Conservation (phyloP, 2,113 vertebrate genomes). For the Leptocoma aspasia region DNA sequence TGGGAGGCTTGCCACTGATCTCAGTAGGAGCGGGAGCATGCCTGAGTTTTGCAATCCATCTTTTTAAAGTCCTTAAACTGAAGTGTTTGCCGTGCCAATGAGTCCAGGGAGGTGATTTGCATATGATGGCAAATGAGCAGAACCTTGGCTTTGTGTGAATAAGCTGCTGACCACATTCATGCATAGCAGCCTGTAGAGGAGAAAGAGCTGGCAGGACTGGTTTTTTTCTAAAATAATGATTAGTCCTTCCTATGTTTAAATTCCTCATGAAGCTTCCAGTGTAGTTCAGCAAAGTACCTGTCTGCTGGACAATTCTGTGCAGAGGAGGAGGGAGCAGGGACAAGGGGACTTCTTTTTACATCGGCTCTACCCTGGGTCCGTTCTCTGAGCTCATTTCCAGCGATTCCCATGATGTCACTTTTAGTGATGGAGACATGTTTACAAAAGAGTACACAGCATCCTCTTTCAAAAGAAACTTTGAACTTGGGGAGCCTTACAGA, state of each 20-base stretch:
- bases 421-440: neutral
- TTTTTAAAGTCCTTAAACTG: neutral
- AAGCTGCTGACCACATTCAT: neutral
- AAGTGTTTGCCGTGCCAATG: neutral
- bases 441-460: slow-evolving; percentile 42
- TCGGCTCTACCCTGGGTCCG: neutral
- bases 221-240: neutral
- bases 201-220: neutral
- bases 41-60: neutral
- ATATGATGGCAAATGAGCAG: neutral
- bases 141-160: neutral
- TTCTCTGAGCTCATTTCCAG: neutral
- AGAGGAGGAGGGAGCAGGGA: neutral
- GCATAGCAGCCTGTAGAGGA: neutral
- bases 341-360: neutral
- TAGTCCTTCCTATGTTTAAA: neutral
- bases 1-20: slow-evolving; percentile 17
- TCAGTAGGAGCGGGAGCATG: neutral
- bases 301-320: neutral
- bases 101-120: slow-evolving; percentile 1
- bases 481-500: neutral
- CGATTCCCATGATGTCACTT: slow-evolving; percentile 56
- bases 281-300: slow-evolving; percentile 21
- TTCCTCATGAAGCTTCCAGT: slow-evolving; percentile 19
- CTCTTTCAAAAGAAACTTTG: slow-evolving; percentile 39